A percentile compares a stretch with the other conserved stretches of the same genome.
Evolutionary conservation across 2,797 vertebrate genomes (phyloP).

Genomic region (Sciurus carolinensis): DNA sequence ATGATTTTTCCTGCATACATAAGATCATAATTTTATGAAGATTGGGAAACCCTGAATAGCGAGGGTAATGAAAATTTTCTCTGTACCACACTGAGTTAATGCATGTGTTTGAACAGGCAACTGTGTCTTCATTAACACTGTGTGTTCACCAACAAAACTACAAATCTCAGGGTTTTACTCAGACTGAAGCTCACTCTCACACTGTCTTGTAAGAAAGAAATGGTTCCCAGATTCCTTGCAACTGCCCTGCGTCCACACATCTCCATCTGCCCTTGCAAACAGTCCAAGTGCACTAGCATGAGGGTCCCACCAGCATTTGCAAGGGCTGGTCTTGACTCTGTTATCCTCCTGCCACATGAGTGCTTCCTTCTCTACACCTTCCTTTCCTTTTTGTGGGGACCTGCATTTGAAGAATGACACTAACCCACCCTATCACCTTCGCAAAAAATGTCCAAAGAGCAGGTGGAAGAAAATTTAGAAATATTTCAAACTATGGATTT

Average conservation of each 20-base stretch:
- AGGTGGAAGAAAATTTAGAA: neutral
- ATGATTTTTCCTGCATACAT: neutral
- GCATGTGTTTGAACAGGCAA: neutral
- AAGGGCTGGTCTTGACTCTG: too few species aligned
- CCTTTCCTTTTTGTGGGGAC: rapidly evolving
- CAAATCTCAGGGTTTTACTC: neutral
- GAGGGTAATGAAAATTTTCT: neutral
- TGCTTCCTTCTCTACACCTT: rapidly evolving
- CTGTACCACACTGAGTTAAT: neutral
- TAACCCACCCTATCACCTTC: neutral
- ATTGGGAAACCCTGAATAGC: neutral
- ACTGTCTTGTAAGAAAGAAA: neutral
- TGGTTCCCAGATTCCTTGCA: neutral
- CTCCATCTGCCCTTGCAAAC: neutral
- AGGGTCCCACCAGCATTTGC: rapidly evolving
- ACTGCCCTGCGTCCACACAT: rapidly evolving
- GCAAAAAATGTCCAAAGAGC: neutral
- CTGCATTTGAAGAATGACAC: neutral
- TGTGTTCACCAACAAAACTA: neutral
- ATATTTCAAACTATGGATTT: neutral
- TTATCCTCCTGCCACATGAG: rapidly evolving
- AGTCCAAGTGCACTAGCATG: rapidly evolving
- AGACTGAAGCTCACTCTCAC: neutral
- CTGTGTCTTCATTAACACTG: neutral
- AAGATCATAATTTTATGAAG: neutral